Base-by-base conservation (phyloP, 2,888 invertebrate species). In the Cephus rjabovi region DNA sequence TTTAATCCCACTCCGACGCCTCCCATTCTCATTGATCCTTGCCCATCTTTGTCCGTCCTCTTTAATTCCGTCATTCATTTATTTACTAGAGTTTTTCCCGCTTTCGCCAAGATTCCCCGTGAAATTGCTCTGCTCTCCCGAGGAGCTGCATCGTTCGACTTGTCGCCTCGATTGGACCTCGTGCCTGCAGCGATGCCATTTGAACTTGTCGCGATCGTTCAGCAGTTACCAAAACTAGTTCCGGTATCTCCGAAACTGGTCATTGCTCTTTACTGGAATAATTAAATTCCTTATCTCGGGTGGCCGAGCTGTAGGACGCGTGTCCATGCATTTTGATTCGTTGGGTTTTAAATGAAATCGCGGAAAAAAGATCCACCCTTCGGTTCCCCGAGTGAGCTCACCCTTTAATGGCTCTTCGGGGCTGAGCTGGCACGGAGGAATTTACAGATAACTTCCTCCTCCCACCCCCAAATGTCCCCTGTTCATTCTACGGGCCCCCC, bases 281-380 rank as follows among this genome's bases (percentile, higher is more conserved):
- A 70, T 70, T 70, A 30, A 70, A 70, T 70, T 70, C 70, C 70
- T 70, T 70, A 70, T 70, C 70, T 70, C 70, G 70, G 70, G 6
- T 15, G 40, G 15, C 31, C 70, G 30, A 33, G 33, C 70, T 4
- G 70, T 33, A 33, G 12, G 12, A 33, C 70, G 30, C 70, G 30
- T 70, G 70, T 70, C 11, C 70, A 30, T 70, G 70, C 30, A 70
- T 70, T 70, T 70, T 70, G 30, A 70, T 70, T 70, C 70, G 70
- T 33, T n/a, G 30, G 15, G 70, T 70, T 70, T 70, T 33, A 70
- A 30, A 70, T 70, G 12, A 30, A 70, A 30, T 33, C 70, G 31
- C 0, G 30, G 15, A 40, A 40, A 40, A 15, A 40, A 6, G 15
- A 40, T 40, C 6, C 15, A 15, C 40, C 70, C 70, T 33, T 30